Conservation (phyloP, 2,113 vertebrate genomes). For the Pongo abelii region DNA sequence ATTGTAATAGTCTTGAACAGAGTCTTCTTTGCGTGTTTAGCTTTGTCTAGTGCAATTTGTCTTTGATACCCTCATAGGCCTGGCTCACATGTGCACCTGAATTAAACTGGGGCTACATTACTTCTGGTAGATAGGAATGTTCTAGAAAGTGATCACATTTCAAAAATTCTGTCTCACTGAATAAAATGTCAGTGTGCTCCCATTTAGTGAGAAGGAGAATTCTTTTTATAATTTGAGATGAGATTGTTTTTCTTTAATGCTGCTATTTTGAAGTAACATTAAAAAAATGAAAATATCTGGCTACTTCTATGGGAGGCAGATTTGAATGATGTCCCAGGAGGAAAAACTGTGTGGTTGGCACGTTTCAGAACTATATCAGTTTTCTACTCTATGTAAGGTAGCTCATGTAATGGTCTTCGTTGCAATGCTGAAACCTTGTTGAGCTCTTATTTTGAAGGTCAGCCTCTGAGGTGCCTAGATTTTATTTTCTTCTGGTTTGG, state of each 20-base stretch:
- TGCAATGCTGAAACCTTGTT: conserved; percentile 32
- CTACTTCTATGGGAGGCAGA: not conserved
- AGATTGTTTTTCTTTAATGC: not conserved
- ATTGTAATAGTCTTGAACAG: not conserved
- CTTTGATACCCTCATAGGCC: not conserved
- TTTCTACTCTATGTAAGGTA: not conserved
- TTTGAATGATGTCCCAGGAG: conserved; percentile 12
- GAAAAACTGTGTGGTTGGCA: conserved; percentile 11
- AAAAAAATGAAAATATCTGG: not conserved
- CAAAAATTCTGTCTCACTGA: not conserved
- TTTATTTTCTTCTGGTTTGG: conserved; percentile 40
- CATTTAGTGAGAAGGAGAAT: not conserved
- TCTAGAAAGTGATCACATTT: not conserved
- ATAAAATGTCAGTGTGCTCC: not conserved
- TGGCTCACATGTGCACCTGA: conserved; percentile 51
- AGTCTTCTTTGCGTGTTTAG: not conserved
- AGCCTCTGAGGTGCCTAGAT: not conserved
- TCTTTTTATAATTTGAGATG: not conserved
- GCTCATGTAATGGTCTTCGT: conserved; percentile 33
- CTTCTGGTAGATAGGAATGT: not conserved
- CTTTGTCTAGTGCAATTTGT: not conserved
- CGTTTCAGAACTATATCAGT: conserved; percentile 31
- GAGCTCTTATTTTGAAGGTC: conserved; percentile 26
- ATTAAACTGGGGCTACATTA: conserved; percentile 3
- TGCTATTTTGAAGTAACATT: conserved; percentile 29